Base-by-base conservation (phyloP, 1,140 invertebrate genomes). In the Streblospio benedicti region DNA sequence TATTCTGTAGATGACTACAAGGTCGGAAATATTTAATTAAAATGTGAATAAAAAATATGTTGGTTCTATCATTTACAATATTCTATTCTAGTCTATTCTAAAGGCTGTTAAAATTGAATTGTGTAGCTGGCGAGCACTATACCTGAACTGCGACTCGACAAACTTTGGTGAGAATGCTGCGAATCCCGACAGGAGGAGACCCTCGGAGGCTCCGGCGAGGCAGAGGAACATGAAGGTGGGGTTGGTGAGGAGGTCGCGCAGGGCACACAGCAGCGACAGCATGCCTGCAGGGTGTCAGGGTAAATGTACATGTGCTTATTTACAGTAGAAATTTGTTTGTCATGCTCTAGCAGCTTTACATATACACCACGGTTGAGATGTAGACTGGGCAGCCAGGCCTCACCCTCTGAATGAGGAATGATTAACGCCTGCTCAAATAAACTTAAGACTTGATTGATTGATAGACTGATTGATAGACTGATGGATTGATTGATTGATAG, bases 61-160 rank as follows among this genome's bases (percentile, higher is more conserved):
- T n/a, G n/a, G n/a, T n/a, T n/a, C n/a, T n/a, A n/a, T n/a, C n/a
- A n/a, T n/a, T n/a, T n/a, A n/a, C n/a, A n/a, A n/a, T n/a, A n/a
- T n/a, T n/a, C n/a, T n/a, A n/a, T n/a, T n/a, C n/a, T n/a, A n/a
- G n/a, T n/a, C n/a, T n/a, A n/a, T n/a, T n/a, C n/a, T n/a, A n/a
- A n/a, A n/a, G n/a, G n/a, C n/a, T n/a, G n/a, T n/a, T n/a, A n/a
- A n/a, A n/a, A n/a, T n/a, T n/a, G n/a, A n/a, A n/a, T n/a, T n/a
- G n/a, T n/a, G n/a, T n/a, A n/a, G n/a, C n/a, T n/a, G n/a, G n/a
- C n/a, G n/a, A n/a, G n/a, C n/a, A n/a, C n/a, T n/a, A n/a, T n/a
- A n/a, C n/a, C 84, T 85, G 67, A 89, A 91, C 76, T 91, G 88
- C 73, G 87, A 88, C 76, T 92, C 87, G 50, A 91, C 87, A 62